Evolutionary conservation across 2,888 invertebrate species (phyloP).

Genomic region (Drosophila mettleri): DNA sequence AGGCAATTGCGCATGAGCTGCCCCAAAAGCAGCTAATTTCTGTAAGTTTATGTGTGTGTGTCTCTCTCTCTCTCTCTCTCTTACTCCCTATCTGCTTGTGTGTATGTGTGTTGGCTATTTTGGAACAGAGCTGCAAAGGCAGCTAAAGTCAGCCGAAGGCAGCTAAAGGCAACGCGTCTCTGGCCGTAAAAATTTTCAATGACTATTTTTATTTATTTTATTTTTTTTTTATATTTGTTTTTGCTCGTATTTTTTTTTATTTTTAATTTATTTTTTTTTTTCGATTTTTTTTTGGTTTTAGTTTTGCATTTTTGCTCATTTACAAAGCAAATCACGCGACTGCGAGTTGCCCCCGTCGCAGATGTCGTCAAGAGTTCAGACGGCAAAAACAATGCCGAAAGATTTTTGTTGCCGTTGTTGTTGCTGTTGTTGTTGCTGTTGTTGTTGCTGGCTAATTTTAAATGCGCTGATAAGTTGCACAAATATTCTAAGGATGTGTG

Average conservation of each 20-base stretch:
- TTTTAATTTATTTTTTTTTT: conserved; percentile 31
- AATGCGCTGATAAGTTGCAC: conserved; percentile 80
- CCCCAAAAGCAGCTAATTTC: conserved; percentile 54
- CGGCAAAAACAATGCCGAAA: conserved; percentile 43
- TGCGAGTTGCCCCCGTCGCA: conserved; percentile 65
- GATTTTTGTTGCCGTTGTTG: conserved; percentile 33
- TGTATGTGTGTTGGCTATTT: conserved; percentile 52
- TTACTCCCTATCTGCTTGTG: too few relatives aligned
- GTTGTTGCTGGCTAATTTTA: conserved; percentile 70
- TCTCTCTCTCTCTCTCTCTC: too few relatives aligned
- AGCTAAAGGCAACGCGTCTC: conserved; percentile 36
- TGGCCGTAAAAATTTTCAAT: conserved; percentile 77
- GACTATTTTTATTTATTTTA: conserved; percentile 78
- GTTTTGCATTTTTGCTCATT: conserved; percentile 72
- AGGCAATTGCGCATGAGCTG: conserved; percentile 43
- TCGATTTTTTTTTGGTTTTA: conserved; percentile 42
- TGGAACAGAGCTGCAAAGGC: conserved; percentile 58
- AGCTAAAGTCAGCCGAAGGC: conserved; percentile 22
- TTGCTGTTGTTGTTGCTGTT: conserved; percentile 14
- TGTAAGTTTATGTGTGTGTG: conserved; percentile 7
- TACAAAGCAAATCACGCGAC: conserved; percentile 79
- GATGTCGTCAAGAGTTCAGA: conserved; percentile 74
- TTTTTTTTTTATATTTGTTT: conserved; percentile 61
- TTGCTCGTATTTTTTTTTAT: conserved; percentile 31
- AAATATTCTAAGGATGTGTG: conserved; percentile 72